phyloP scores from a whole-genome alignment of 1,140 invertebrate genomes.

The Drosophila watanabei region DNA sequence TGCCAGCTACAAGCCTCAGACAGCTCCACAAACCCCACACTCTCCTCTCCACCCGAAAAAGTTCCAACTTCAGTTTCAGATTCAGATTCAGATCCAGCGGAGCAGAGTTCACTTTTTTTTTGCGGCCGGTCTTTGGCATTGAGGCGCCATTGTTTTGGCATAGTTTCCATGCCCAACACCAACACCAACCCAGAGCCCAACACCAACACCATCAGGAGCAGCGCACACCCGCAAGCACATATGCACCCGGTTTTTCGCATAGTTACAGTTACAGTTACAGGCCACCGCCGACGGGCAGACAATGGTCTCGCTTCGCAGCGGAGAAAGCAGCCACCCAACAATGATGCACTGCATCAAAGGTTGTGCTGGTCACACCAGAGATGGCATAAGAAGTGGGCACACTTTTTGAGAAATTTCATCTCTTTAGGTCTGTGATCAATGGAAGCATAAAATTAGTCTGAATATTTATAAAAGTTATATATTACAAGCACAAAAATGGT shows the following conservation, averaged over 20 bases:
- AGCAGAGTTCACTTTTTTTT: conserved; percentile 37
- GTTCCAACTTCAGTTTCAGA: conserved; percentile 30
- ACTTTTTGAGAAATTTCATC: background rate
- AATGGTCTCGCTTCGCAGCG: conserved; percentile 65
- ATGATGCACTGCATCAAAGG: conserved; percentile 51
- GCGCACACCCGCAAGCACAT: conserved; percentile 25
- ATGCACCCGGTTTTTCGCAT: conserved; percentile 66
- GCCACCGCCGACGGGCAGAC: conserved; percentile 69
- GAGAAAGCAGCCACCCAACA: conserved; percentile 57
- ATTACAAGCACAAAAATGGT: background rate
- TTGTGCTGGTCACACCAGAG: conserved; percentile 47
- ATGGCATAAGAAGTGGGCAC: conserved; percentile 15
- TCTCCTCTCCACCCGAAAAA: conserved; percentile 7
- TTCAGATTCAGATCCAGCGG: conserved; percentile 31
- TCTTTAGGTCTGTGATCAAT: background rate
- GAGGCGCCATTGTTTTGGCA: conserved; percentile 81
- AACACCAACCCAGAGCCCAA: conserved; percentile 10
- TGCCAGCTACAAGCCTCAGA: conserved; percentile 68
- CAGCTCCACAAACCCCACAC: background rate
- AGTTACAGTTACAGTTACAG: conserved; percentile 67
- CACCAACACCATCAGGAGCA: conserved; percentile 1
- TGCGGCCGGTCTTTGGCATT: conserved; percentile 56
- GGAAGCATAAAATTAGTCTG: background rate
- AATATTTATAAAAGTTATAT: background rate
- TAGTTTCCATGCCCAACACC: conserved; percentile 55